A percentile compares a stretch with the other conserved stretches of the same genome.
Evolutionary conservation across 2,113 vertebrate genomes (phyloP).

Genomic region (Seriola aureovittata): DNA sequence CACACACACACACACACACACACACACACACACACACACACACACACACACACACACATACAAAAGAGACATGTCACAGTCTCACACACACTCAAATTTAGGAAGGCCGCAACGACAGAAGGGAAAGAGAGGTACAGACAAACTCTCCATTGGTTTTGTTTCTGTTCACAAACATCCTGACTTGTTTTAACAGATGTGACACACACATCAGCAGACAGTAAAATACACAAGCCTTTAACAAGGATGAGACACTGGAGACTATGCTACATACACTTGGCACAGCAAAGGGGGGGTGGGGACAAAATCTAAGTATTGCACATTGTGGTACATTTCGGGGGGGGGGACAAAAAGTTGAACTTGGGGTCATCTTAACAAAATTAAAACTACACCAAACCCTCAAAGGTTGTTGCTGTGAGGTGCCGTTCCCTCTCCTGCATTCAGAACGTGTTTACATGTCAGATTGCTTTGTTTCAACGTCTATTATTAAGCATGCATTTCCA

Average conservation of each 20-base stretch:
- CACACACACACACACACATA: slow-evolving; percentile 25
- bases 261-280: slow-evolving; percentile 81
- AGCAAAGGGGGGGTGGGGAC: slow-evolving; percentile 19
- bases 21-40: slow-evolving; percentile 32
- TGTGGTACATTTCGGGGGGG: slow-evolving; percentile 53
- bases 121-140: slow-evolving; percentile 31
- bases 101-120: slow-evolving; percentile 68
- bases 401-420: slow-evolving; percentile 10
- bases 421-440: slow-evolving; percentile 30
- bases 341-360: slow-evolving; percentile 23
- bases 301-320: slow-evolving; percentile 78
- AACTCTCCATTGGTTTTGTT: slow-evolving; percentile 56
- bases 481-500: slow-evolving; percentile 40
- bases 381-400: slow-evolving; percentile 41
- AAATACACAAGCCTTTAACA: slow-evolving; percentile 55
- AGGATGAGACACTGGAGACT: slow-evolving; percentile 52
- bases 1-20: slow-evolving; percentile 24
- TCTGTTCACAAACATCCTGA: slow-evolving; percentile 62
- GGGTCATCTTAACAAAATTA: slow-evolving; percentile 37
- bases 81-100: slow-evolving; percentile 49
- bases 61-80: slow-evolving; percentile 21
- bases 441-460: slow-evolving; percentile 30
- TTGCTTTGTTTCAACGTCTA: slow-evolving; percentile 40
- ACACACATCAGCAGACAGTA: slow-evolving; percentile 43
- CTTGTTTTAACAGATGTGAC: slow-evolving; percentile 35